Base-by-base conservation (phyloP, 2,113 vertebrate species). In the Balaeniceps rex region DNA sequence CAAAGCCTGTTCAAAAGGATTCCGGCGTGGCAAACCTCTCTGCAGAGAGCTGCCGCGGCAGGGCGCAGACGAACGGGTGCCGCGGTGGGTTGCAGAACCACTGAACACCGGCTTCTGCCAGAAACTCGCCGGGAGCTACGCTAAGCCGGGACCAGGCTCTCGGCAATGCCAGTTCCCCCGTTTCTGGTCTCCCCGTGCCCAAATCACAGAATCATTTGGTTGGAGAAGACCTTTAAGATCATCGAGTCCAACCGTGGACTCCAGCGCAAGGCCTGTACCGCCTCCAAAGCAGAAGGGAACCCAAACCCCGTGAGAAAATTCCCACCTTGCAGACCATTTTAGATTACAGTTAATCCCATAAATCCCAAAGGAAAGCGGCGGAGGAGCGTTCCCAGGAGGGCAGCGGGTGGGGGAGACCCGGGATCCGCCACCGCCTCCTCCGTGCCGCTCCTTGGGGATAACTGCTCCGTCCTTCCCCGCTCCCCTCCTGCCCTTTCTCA, bases 261-360 rank as follows among this genome's bases (percentile, higher is more conserved):
- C 3, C 25, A 42, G 42, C 88, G 34, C 11, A 19, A 9, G 3
- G 0, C 22, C 61, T 12, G 31, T 1, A 31, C 1, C 10, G 21
- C 12, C 52, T 42, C 15, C 52, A 44, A 12, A 80, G 77, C 52
- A 40, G 51, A 12, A 40, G 17, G 11, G 46, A 82, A 36, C 15
- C 11, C 58, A 55, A 77, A 77, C 11, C n/a, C 54, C 33, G 12
- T 0, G 0, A 25, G 40, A 14, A 60, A 77, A 74, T 7, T 4
- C 47, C 54, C 19, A 7, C n/a, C 2, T 23, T 18, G 60, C 31
- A 26, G 60, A 44, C 46, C 21, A 33, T 7, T 55, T 28, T 8
- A 8, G 4, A 3, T 46, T 1, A 14, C 34, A 15, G 8, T 11
- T 71, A 14, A 34, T 57, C 33, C 78, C 71, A 24, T 6, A 51